Base-by-base conservation (phyloP, 1,140 invertebrate genomes). In the Metopolophium dirhodum region DNA sequence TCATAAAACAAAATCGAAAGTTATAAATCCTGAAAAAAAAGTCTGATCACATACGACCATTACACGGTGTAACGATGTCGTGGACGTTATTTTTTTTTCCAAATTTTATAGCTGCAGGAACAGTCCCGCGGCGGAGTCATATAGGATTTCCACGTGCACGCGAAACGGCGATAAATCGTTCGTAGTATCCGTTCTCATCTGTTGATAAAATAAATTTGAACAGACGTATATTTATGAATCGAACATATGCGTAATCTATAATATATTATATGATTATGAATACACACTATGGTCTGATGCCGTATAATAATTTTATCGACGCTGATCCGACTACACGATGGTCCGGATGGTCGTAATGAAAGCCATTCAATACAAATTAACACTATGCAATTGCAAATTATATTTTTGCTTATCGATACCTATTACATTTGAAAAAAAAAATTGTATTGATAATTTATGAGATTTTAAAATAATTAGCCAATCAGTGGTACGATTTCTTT, bases 1-100 rank as follows among this genome's bases (percentile, higher is more conserved):
- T 30, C 37, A 57, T 90, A 90, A 90, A 90, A 57, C 88, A 90
- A 90, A 57, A 90, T 90, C 51, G 51, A 57, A 57, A 26, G 88
- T 57, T 57, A 57, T 90, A 90, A 90, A 90, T 89, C 49, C 49
- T 57, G 20, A 37, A 89, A 89, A 54, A 51, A 51, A n/a, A 86
- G 22, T 35, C 86, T 61, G 57, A 30, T 18, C 86, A 26, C 35
- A 23, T 23, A 22, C 49, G n/a, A 35, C 47, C n/a, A 35, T 86
- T 11, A 23, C 26, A n/a, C 47, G 47, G 47, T 11, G 86, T n/a
- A n/a, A 30, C 30, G 20, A 89, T 89, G n/a, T 51, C 86, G 30
- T 51, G 35, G 82, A 83, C 35, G 23, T 83, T 3, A 30, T 86
- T 47, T 86, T 87, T 47, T 87, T 49, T 47, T 7, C 20, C n/a